These are phyloP conservation scores for Actinemys pallida DNA, from an alignment of 2,113 vertebrate genomes.

Conservation along the genomic window DNA sequence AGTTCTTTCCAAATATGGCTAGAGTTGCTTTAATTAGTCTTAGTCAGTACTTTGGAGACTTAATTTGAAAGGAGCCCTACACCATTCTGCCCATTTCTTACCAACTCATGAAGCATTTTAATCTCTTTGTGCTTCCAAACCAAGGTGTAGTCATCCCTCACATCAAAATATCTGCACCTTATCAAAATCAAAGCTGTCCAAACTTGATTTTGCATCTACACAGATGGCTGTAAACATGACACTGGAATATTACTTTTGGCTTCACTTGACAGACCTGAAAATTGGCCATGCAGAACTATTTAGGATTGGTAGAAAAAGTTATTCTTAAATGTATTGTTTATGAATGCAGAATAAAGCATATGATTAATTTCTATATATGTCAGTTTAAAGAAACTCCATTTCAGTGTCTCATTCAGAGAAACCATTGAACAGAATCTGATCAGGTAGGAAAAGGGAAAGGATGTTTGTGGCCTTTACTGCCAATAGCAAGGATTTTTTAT, in stretches of 20 bases:
- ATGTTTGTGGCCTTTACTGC: conserved; percentile 43
- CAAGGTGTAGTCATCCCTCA: conserved; percentile 53
- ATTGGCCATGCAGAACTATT: conserved; percentile 71
- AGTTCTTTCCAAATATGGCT: neutral
- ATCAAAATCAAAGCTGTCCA: conserved; percentile 75
- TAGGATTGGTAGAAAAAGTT: conserved; percentile 68
- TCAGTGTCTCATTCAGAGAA: conserved; percentile 50
- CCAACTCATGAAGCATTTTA: conserved; percentile 19
- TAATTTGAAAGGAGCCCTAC: conserved; percentile 21
- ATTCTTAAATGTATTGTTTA: conserved; percentile 69
- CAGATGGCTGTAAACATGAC: conserved; percentile 75
- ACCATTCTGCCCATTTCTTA: conserved; percentile 30
- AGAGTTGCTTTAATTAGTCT: conserved; percentile 26
- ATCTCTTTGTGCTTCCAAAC: conserved; percentile 63
- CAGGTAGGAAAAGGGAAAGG: conserved; percentile 4
- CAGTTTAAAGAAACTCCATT: conserved; percentile 65
- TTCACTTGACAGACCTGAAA: conserved; percentile 79
- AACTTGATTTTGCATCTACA: conserved; percentile 74
- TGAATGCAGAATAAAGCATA: conserved; percentile 64
- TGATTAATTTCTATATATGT: conserved; percentile 69
- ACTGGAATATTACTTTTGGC: conserved; percentile 66
- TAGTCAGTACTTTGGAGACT: conserved; percentile 25
- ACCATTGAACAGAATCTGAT: conserved; percentile 51
- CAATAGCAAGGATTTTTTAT: conserved; percentile 55
- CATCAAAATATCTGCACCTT: conserved; percentile 74